A percentile compares a stretch with the other conserved stretches of the same genome.
Evolutionary conservation across 92 coral and sea anemone species (phyloP).

Genomic region (Virgularia gustaviana): DNA sequence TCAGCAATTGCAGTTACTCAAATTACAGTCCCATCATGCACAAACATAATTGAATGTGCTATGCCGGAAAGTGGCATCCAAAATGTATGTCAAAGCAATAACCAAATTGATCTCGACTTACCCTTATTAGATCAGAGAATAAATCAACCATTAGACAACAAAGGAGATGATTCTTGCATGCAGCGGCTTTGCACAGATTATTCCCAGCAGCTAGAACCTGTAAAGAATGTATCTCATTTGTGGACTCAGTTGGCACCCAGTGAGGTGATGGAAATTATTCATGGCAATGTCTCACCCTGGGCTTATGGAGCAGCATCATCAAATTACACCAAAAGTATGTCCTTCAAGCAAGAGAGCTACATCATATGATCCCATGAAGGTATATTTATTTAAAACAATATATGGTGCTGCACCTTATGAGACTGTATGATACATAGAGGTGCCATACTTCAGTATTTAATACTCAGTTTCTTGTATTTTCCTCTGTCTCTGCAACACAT

Average conservation of each 20-base stretch:
- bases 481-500: background rate
- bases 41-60: conserved; percentile 22
- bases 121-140: background rate
- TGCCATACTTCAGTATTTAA: background rate
- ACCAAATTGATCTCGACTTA: background rate
- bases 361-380: conserved; percentile 21
- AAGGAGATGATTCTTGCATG: conserved; percentile 2
- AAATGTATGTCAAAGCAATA: background rate
- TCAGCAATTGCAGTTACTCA: conserved; percentile 6
- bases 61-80: conserved; percentile 31
- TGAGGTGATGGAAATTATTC: conserved; percentile 6
- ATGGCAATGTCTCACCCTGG: conserved; percentile 15
- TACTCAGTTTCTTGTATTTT: background rate
- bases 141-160: background rate
- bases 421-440: too few species aligned
- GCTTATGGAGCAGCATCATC: conserved; percentile 30
- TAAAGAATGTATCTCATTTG: conserved; percentile 20
- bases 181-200: background rate
- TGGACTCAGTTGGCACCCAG: conserved; percentile 28
- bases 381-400: background rate
- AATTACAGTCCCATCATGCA: conserved; percentile 14
- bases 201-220: background rate
- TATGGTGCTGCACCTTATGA: background rate
- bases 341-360: conserved; percentile 3
- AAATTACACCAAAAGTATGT: conserved; percentile 11